Percentiles rank a stretch among this genome's conserved stretches.
Evolutionary conservation across 2,797 vertebrate species (phyloP).

Genomic region (Peromyscus nudipes): DNA sequence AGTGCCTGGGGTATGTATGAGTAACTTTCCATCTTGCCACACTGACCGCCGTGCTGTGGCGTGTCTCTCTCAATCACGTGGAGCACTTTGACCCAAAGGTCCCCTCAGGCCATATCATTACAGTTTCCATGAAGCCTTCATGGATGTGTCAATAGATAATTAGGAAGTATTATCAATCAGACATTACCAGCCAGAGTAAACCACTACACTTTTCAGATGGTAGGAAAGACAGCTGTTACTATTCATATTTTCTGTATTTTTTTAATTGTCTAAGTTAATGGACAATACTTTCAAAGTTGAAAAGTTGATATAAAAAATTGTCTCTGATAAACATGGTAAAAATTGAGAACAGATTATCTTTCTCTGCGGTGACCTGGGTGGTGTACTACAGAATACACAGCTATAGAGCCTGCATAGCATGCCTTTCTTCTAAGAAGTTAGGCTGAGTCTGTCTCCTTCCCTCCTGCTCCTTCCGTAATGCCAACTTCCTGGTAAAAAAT

Average conservation of each 20-base stretch:
- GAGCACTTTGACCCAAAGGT: no score
- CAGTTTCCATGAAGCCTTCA: not conserved
- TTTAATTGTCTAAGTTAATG: not conserved
- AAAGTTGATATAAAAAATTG: not conserved
- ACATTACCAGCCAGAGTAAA: not conserved
- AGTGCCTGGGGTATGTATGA: no score
- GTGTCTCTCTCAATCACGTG: no score
- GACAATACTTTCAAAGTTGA: not conserved
- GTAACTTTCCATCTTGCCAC: no score
- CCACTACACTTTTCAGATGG: not conserved
- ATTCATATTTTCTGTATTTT: not conserved
- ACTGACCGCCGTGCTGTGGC: no score
- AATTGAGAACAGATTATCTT: not conserved
- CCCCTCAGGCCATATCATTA: no score
- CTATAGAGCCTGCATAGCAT: not conserved
- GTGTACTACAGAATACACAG: not conserved
- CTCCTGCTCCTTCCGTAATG: not conserved
- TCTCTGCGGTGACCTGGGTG: not conserved
- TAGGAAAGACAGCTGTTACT: not conserved
- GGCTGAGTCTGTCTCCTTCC: not conserved
- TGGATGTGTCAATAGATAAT: not conserved
- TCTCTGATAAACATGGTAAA: not conserved
- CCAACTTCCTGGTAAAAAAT: slow-evolving; percentile 47
- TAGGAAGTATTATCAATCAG: not conserved
- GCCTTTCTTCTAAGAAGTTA: not conserved